Evolutionary conservation across 1,140 invertebrate genomes (phyloP).

Genomic region (Pachypeltis micranthus): DNA sequence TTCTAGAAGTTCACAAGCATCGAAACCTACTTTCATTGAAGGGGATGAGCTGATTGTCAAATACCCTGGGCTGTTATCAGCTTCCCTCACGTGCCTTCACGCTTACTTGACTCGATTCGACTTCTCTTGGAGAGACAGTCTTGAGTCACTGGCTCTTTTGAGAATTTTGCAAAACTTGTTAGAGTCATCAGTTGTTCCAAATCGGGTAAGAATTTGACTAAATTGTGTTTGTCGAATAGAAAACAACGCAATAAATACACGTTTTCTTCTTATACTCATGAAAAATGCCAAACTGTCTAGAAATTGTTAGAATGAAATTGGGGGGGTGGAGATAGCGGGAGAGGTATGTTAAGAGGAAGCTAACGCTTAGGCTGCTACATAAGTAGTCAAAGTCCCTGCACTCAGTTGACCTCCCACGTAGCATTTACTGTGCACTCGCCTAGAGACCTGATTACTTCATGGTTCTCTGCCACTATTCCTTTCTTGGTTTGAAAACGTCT

Average conservation of each 20-base stretch:
- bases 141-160: slow-evolving; percentile 11
- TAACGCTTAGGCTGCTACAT: too few species aligned
- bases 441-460: too few species aligned
- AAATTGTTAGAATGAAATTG: background rate
- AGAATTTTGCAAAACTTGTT: background rate
- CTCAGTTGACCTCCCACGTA: too few species aligned
- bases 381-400: too few species aligned
- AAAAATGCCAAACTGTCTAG: background rate
- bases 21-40: background rate
- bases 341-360: too few species aligned
- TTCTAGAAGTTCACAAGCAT: background rate
- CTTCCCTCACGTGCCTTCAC: background rate
- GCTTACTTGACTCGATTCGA: slow-evolving; percentile 6
- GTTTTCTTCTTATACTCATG: too few species aligned
- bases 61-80: background rate
- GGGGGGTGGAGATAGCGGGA: too few species aligned
- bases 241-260: too few species aligned
- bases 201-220: background rate
- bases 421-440: too few species aligned
- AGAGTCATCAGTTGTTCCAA: background rate
- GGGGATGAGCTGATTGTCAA: background rate
- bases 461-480: background rate
- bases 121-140: slow-evolving; percentile 16
- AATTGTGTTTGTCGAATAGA: too few species aligned
- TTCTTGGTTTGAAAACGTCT: slow-evolving; percentile 50